Conservation (phyloP, 2,888 invertebrate species). For the Holacanthella duospinosa region DNA sequence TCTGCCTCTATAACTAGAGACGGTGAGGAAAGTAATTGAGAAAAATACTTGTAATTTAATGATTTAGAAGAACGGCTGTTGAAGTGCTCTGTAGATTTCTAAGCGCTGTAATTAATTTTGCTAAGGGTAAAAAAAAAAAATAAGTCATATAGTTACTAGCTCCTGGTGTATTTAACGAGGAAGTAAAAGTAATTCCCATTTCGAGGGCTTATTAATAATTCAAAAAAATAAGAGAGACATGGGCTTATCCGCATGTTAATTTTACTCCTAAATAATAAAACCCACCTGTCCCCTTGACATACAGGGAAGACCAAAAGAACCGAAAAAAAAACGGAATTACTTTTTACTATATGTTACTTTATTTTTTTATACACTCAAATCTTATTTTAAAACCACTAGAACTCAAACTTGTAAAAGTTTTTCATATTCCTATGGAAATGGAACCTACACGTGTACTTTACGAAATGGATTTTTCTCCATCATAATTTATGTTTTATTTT, state of each 20-base stretch:
- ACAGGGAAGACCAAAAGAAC: neutral
- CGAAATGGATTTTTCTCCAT: neutral
- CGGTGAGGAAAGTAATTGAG: too few relatives aligned
- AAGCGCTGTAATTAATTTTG: too few relatives aligned
- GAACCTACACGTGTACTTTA: neutral
- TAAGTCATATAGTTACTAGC: too few relatives aligned
- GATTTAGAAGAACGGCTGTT: too few relatives aligned
- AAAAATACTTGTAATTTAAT: too few relatives aligned
- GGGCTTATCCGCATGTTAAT: constrained; percentile 1
- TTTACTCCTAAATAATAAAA: neutral
- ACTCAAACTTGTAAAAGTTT: too few relatives aligned
- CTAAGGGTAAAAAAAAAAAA: too few relatives aligned
- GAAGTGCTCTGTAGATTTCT: too few relatives aligned
- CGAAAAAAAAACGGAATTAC: too few relatives aligned
- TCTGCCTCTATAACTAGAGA: neutral
- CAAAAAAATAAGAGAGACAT: constrained; percentile 1
- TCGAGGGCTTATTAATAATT: neutral
- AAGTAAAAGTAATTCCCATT: constrained; percentile 1
- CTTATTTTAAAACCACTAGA: neutral
- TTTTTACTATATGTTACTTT: too few relatives aligned
- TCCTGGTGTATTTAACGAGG: too few relatives aligned
- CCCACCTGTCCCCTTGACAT: neutral
- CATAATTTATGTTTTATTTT: neutral
- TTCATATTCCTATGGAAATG: neutral
- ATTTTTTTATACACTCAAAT: neutral